A percentile compares a stretch with the other conserved stretches of the same genome.
These are phyloP conservation scores for Chaenocephalus aceratus DNA, from an alignment of 2,113 vertebrate genomes.

Conservation along the genomic window DNA sequence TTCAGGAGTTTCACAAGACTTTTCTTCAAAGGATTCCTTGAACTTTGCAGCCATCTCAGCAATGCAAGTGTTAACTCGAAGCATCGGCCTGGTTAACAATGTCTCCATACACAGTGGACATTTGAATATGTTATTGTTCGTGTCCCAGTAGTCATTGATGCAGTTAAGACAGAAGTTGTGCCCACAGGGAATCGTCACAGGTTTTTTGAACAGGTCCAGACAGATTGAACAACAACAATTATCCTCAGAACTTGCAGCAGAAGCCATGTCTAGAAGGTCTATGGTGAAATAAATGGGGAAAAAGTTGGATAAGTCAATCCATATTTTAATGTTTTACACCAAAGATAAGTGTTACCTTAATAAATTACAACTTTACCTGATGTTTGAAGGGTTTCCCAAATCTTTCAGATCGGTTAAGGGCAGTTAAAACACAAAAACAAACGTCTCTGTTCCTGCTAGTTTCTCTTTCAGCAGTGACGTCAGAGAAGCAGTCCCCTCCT, in stretches of 20 bases:
- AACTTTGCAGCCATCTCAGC: constrained; percentile 33
- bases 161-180: constrained; percentile 66
- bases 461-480: constrained; percentile 38
- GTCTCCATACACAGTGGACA: constrained; percentile 62
- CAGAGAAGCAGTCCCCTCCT: constrained; percentile 3
- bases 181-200: constrained; percentile 58
- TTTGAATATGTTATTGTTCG: rapidly evolving
- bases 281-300: neutral
- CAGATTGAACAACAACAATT: constrained; percentile 64
- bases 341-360: neutral
- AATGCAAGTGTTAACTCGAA: constrained; percentile 53
- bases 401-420: neutral
- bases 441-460: neutral
- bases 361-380: constrained; percentile 37
- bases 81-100: constrained; percentile 22
- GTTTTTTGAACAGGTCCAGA: constrained; percentile 56
- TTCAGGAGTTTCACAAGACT: rapidly evolving
- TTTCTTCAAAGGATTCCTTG: neutral
- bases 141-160: constrained; percentile 50
- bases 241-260: neutral
- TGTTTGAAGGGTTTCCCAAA: neutral
- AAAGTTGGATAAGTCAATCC: neutral
- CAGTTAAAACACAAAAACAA: too few species aligned
- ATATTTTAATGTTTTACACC: neutral
- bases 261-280: constrained; percentile 52